These are phyloP conservation scores for Pionites leucogaster DNA, from an alignment of 2,113 vertebrate species.

Conservation along the genomic window DNA sequence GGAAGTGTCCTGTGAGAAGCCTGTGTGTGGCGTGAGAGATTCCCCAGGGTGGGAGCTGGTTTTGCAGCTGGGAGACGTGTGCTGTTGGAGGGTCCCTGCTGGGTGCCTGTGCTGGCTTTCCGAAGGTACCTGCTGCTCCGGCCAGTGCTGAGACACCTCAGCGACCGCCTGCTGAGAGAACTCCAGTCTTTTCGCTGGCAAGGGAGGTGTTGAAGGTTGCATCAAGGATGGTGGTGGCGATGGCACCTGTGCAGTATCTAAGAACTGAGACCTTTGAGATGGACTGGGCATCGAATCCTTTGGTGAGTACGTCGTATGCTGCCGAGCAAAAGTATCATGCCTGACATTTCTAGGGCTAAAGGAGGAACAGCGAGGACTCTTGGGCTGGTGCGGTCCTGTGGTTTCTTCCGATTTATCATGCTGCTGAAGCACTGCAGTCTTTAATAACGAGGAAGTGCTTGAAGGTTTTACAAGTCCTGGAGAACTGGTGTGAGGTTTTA, in stretches of 20 bases:
- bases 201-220: conserved; percentile 74
- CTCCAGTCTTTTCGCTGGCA: conserved; percentile 75
- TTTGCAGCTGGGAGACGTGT: conserved; percentile 66
- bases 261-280: conserved; percentile 74
- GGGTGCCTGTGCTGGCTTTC: conserved; percentile 76
- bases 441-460: conserved; percentile 81
- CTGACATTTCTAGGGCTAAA: conserved; percentile 80
- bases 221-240: conserved; percentile 69
- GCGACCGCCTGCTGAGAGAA: conserved; percentile 39
- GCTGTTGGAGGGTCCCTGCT: conserved; percentile 65
- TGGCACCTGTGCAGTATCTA: conserved; percentile 77
- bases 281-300: conserved; percentile 85
- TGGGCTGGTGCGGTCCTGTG: conserved; percentile 72
- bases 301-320: conserved; percentile 78
- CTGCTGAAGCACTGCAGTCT: conserved; percentile 83
- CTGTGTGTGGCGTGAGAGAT: conserved; percentile 18
- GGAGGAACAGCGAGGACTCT: conserved; percentile 76
- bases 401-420: conserved; percentile 80
- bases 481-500: conserved; percentile 87
- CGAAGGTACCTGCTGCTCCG: conserved; percentile 70
- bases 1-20: conserved; percentile 74
- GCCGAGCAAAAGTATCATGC: conserved; percentile 78
- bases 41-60: conserved; percentile 59
- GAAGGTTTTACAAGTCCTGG: conserved; percentile 80
- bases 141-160: conserved; percentile 77